Conservation (phyloP, 2,888 invertebrate species). For the Zygaena filipendulae region DNA sequence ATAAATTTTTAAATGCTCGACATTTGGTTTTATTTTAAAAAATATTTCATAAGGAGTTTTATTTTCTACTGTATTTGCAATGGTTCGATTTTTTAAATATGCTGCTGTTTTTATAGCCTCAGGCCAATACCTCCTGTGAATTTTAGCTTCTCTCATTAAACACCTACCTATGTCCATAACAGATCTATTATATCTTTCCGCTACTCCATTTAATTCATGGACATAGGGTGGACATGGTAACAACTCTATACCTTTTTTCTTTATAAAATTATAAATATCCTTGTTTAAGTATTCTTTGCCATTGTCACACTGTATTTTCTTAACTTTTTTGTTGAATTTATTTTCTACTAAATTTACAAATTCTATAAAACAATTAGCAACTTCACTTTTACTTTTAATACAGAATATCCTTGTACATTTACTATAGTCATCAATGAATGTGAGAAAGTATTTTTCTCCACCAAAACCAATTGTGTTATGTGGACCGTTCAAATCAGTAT, state of each 20-base stretch:
- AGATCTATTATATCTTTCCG: slow-evolving; percentile 21
- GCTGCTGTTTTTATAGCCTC: slow-evolving; percentile 21
- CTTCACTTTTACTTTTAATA: slow-evolving; percentile 3
- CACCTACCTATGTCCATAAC: slow-evolving; percentile 20
- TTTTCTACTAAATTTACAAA: slow-evolving; percentile 5
- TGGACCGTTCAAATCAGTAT: slow-evolving; percentile 16
- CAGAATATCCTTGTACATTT: background rate
- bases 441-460: slow-evolving; percentile 7
- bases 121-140: slow-evolving; percentile 19
- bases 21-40: slow-evolving; percentile 18
- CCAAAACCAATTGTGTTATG: background rate
- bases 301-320: slow-evolving; percentile 21
- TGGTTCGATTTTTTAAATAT: slow-evolving; percentile 22
- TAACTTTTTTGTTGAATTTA: slow-evolving; percentile 14
- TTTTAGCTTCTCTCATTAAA: slow-evolving; percentile 19
- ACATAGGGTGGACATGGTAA: slow-evolving; percentile 21
- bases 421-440: slow-evolving; percentile 7
- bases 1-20: slow-evolving; percentile 20
- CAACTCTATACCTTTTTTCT: slow-evolving; percentile 19
- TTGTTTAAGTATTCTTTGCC: slow-evolving; percentile 19
- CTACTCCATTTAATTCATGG: slow-evolving; percentile 22
- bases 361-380: slow-evolving; percentile 2
- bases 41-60: slow-evolving; percentile 23
- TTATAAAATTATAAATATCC: slow-evolving; percentile 18
- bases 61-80: slow-evolving; percentile 20